Base-by-base conservation (phyloP, 2,113 vertebrate species). In the Catharus fuscescens region DNA sequence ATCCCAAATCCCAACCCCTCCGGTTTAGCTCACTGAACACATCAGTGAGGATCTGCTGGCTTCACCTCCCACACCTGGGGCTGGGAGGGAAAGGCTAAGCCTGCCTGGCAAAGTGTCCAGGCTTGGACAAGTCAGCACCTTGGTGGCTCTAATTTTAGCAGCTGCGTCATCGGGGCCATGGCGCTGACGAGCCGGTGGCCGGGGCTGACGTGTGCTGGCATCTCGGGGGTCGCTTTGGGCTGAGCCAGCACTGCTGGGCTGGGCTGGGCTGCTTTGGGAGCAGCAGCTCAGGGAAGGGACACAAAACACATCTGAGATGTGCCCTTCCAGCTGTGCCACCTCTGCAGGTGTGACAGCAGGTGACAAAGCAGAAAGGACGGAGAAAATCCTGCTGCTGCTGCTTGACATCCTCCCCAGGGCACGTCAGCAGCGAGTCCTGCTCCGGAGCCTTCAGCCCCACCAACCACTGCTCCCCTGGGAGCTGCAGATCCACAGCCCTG, bases 81-180 rank as follows among this genome's bases (percentile, higher is more conserved):
- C 80, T 13, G 2, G 62, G 20, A 92, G 81, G 54, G 59, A 57
- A 86, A 59, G 50, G 79, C 74, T 50, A 3, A 88, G 62, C 59
- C 89, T 0, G 5, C 18, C 89, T 66, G 91, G 42, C 71, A 59
- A 24, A 77, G 38, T 62, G 57, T 74, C 36, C 57, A 20, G 59
- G 12, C 82, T 86, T 2, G 38, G 91, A 50, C 85, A 88, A 94
- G 86, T 50, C 95, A 95, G 95, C 96, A 95, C 91, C 95, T 82
- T 10, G 26, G 1, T 80, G 76, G 62, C 50, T 90, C 95, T 95
- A 96, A 96, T 95, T 95, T 86, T 94, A 97, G 96, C 92, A 93
- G 69, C 90, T 95, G 92, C 94, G 92, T 97, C 96, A 97, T 9
- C 26, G 70, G 65, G 92, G 83, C 87, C 94, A 54, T 9, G 2